Base-by-base conservation (phyloP, 1,140 invertebrate genomes). In the Triops cancriformis region DNA sequence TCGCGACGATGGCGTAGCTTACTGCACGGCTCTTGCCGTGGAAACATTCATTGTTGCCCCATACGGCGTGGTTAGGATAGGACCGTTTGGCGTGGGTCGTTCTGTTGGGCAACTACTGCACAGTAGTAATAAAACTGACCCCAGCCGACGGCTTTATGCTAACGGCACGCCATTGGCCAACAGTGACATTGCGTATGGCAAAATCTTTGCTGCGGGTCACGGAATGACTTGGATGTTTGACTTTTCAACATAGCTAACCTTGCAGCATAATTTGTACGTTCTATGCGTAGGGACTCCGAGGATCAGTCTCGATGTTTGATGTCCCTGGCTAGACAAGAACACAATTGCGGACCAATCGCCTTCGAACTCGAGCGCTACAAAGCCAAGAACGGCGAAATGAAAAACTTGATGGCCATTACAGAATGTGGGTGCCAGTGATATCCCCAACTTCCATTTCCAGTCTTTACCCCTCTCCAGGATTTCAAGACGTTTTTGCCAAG, bases 301-400 rank as follows among this genome's bases (percentile, higher is more conserved):
- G 83, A 85, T 64, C 84, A 84, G 1, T 80, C 80, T 1, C 85
- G 82, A 79, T 87, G 86, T 78, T 76, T 86, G 74, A 83, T 85
- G 14, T 83, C 83, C 18, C 78, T 86, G 11, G 86, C 85, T 76
- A 82, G 83, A 45, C 83, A 82, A 37, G 83, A 84, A 76, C 81
- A 83, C 73, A 82, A 80, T 78, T 87, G 86, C 79, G 83, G 82
- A 28, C 83, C 86, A 7, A 83, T 84, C 0, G 84, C 83, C 81
- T 86, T 86, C 76, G 83, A 86, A 80, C 82, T 86, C 72, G 83
- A 86, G 79, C 84, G 85, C 78, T 87, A 86, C 80, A 86, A 84
- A 83, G 85, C 82, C 77, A 80, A 78, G 76, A 75, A 80, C 45
- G 79, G 85, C 41, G 80, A 82, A 7, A 82, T 81, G 77, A 82